These are phyloP conservation scores for Vulpes vulpes DNA, from an alignment of 2,113 vertebrate genomes.

Conservation along the genomic window DNA sequence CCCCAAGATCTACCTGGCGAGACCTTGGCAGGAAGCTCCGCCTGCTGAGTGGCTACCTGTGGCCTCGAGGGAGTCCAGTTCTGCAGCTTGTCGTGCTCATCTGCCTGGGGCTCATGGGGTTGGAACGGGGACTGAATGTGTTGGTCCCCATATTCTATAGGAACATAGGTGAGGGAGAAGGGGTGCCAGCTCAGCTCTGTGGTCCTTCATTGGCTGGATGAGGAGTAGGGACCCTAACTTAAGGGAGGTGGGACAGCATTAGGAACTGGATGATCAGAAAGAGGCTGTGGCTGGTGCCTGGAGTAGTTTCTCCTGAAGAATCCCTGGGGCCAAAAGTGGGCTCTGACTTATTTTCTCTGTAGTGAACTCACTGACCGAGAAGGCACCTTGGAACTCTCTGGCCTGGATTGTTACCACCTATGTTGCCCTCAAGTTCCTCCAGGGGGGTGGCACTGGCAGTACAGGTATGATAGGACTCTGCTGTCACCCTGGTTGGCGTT, in stretches of 20 bases:
- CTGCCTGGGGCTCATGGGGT: slow-evolving; percentile 93
- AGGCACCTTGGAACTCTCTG: slow-evolving; percentile 90
- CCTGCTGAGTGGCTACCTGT: slow-evolving; percentile 95
- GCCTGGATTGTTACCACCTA: slow-evolving; percentile 92
- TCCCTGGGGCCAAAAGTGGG: fast-evolving
- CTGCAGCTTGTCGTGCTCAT: slow-evolving; percentile 95
- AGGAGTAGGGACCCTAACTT: background rate
- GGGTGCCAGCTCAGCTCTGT: background rate
- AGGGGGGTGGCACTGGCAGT: slow-evolving; percentile 96
- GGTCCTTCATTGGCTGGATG: background rate
- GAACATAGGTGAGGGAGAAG: slow-evolving; percentile 92
- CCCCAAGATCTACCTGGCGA: slow-evolving; percentile 92
- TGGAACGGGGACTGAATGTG: slow-evolving; percentile 94
- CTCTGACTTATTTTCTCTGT: background rate
- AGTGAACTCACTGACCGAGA: slow-evolving; percentile 93
- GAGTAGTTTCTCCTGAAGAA: background rate
- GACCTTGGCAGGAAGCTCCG: slow-evolving; percentile 92
- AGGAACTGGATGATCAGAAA: background rate
- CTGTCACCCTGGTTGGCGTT: background rate
- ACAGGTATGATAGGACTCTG: background rate
- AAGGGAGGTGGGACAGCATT: background rate
- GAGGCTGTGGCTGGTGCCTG: background rate
- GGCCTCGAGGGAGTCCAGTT: slow-evolving; percentile 90
- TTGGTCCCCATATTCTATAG: slow-evolving; percentile 97
- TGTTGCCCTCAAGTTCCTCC: slow-evolving; percentile 94